Percentiles rank a stretch among this genome's conserved stretches.
Evolutionary conservation across 2,888 invertebrate species (phyloP).

Genomic region (Boloria selene): DNA sequence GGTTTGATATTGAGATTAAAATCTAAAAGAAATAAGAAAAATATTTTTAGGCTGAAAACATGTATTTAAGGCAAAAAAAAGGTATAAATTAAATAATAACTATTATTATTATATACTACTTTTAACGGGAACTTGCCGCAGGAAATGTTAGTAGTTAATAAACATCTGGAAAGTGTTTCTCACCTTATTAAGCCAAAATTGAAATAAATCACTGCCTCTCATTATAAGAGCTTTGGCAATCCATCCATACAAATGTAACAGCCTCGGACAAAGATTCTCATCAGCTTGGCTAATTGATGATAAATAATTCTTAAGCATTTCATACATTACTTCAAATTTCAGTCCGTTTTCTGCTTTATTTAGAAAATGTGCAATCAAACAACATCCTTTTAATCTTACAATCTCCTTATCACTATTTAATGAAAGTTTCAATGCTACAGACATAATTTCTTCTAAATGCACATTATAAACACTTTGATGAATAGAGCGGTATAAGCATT

Average conservation of each 20-base stretch:
- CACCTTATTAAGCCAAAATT: conserved; percentile 73
- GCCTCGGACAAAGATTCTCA: conserved; percentile 51
- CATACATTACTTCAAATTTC: conserved; percentile 67
- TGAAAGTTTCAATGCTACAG: conserved; percentile 59
- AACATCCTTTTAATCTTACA: conserved; percentile 68
- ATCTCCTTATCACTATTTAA: conserved; percentile 57
- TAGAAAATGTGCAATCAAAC: conserved; percentile 80
- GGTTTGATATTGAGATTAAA: conserved; percentile 51
- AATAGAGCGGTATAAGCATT: conserved; percentile 78
- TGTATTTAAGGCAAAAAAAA: no score
- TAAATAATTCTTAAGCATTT: conserved; percentile 56
- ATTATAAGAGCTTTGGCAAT: conserved; percentile 67
- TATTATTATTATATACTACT: no score
- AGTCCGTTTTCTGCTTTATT: conserved; percentile 79
- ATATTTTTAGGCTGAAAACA: not conserved
- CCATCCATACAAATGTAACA: conserved; percentile 70
- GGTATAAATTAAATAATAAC: no score
- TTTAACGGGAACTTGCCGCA: no score
- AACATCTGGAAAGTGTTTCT: conserved; percentile 20
- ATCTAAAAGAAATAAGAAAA: conserved; percentile 56
- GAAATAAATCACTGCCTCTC: conserved; percentile 64
- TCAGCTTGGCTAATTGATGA: conserved; percentile 50
- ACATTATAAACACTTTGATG: conserved; percentile 62
- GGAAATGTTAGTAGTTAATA: not conserved
- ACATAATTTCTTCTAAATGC: conserved; percentile 61